Evolutionary conservation across 1,140 invertebrate genomes (phyloP).

Genomic region (Piezodorus guildinii): DNA sequence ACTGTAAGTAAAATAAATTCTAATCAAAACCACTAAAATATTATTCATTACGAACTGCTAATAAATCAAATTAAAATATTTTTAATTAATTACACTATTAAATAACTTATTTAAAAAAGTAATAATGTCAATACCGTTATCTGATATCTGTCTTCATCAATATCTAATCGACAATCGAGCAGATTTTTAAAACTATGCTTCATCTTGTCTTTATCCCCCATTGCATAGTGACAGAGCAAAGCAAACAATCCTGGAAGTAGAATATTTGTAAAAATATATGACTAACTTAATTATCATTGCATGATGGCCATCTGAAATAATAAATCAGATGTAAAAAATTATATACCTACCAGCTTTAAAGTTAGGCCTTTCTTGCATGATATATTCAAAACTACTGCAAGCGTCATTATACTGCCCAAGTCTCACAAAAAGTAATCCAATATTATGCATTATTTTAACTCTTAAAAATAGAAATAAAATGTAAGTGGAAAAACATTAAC

Average conservation of each 20-base stretch:
- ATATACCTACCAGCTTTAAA: slow-evolving; percentile 52
- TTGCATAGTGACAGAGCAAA: slow-evolving; percentile 83
- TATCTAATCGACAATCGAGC: slow-evolving; percentile 72
- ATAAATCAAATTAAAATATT: too few species aligned
- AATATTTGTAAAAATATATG: background rate
- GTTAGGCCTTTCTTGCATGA: slow-evolving; percentile 89
- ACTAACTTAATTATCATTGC: too few species aligned
- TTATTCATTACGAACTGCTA: too few species aligned
- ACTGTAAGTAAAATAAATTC: too few species aligned
- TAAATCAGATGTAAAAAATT: background rate
- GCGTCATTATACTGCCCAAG: slow-evolving; percentile 95
- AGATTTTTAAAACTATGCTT: slow-evolving; percentile 84
- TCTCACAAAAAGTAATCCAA: slow-evolving; percentile 87
- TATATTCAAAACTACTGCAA: slow-evolving; percentile 91
- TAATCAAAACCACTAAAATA: too few species aligned
- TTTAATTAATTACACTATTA: too few species aligned
- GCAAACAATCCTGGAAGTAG: slow-evolving; percentile 58
- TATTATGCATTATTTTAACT: slow-evolving; percentile 97
- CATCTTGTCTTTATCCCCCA: slow-evolving; percentile 89
- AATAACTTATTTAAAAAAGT: too few species aligned
- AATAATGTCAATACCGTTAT: slow-evolving; percentile 30
- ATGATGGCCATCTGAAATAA: background rate
- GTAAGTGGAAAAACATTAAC: background rate
- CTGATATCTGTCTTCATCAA: slow-evolving; percentile 62
- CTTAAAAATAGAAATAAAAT: slow-evolving; percentile 37